Percentiles rank a stretch among this genome's conserved stretches.
Conservation (phyloP, 2,888 invertebrate species). For the Willowsia nigromaculata region DNA sequence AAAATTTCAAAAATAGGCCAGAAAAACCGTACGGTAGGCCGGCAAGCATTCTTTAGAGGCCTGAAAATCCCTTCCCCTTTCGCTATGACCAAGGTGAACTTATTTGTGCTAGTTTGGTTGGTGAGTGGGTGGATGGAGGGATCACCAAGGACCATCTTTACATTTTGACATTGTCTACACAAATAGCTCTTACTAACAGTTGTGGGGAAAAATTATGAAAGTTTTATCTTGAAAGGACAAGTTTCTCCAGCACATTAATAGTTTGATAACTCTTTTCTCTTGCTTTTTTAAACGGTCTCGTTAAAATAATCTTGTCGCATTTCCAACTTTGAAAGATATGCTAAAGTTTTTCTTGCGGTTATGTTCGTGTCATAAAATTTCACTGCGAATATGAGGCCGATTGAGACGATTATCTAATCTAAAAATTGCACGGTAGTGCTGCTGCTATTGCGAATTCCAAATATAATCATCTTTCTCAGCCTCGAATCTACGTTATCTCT, state of each 20-base stretch:
- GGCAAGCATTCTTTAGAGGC: too few species aligned
- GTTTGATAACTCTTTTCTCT: not conserved
- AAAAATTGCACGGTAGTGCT: too few species aligned
- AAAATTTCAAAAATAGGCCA: too few species aligned
- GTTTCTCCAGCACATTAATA: not conserved
- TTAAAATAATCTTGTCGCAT: not conserved
- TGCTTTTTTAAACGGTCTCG: not conserved
- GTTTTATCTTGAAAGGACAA: not conserved
- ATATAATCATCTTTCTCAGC: not conserved
- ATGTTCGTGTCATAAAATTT: not conserved
- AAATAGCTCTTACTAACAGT: too few species aligned
- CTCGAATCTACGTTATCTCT: not conserved
- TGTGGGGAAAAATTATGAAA: not conserved
- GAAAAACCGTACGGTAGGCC: too few species aligned
- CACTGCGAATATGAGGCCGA: not conserved
- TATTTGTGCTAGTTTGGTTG: too few species aligned
- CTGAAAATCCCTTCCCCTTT: too few species aligned
- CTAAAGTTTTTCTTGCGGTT: not conserved
- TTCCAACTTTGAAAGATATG: not conserved
- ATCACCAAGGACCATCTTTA: too few species aligned
- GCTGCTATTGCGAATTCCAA: not conserved
- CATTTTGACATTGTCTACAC: too few species aligned
- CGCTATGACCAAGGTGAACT: too few species aligned
- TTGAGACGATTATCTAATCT: too few species aligned
- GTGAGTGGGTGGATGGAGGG: too few species aligned